Percentiles rank a stretch among this genome's conserved stretches.
phyloP scores from a whole-genome alignment of 1,140 invertebrate species.

The Semibalanus balanoides region DNA sequence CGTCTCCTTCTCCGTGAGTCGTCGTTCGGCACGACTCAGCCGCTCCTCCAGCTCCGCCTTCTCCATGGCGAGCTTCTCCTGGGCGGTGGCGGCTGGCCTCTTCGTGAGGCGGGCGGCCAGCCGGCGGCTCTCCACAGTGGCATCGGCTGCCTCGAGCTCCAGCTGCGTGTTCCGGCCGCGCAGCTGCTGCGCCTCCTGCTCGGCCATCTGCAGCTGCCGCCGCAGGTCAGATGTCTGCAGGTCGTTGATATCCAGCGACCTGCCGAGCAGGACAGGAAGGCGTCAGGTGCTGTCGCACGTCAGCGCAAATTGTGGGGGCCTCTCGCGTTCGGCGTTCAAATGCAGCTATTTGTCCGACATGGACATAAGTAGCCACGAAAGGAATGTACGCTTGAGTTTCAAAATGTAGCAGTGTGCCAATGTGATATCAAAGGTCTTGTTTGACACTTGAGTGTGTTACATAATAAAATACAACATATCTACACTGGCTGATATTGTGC shows the following conservation, averaged over 20 bases:
- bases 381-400: no score
- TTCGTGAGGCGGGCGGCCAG: conserved; percentile 14
- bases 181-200: conserved; percentile 51
- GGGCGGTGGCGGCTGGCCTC: conserved; percentile 16
- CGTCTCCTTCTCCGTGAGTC: conserved; percentile 7
- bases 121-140: conserved; percentile 15
- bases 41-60: conserved; percentile 5
- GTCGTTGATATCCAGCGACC: background rate
- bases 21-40: background rate
- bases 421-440: no score
- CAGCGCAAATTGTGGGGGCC: no score
- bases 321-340: no score
- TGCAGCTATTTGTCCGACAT: no score
- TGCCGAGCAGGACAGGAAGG: background rate
- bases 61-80: conserved; percentile 21
- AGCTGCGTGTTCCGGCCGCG: conserved; percentile 52
- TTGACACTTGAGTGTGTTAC: no score
- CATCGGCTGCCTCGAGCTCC: conserved; percentile 22
- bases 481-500: no score
- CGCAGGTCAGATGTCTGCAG: background rate
- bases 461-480: no score
- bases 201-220: conserved; percentile 8
- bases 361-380: no score
- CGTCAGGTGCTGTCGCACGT: no score
- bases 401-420: no score